A percentile compares a stretch with the other conserved stretches of the same genome.
These are phyloP conservation scores for Coregonus suidteri DNA, from an alignment of 2,797 vertebrate species.

Conservation along the genomic window DNA sequence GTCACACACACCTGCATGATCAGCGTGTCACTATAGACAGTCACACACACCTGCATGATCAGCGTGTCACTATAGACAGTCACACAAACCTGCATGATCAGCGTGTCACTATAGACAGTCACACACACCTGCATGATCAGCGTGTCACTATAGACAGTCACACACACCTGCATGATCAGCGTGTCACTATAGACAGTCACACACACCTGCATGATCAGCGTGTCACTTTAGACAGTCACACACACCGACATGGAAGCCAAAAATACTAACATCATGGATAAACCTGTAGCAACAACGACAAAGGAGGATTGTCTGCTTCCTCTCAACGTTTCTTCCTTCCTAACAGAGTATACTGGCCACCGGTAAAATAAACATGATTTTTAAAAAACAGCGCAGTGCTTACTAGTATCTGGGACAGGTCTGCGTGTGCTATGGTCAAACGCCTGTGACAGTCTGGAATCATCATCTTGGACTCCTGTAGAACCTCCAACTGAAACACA, in stretches of 20 bases:
- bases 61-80: background rate
- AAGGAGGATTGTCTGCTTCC: too few relatives aligned
- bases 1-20: background rate
- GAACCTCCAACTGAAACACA: slow-evolving; percentile 81
- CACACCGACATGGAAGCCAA: background rate
- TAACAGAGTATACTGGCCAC: background rate
- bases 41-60: background rate
- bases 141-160: background rate
- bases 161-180: too few relatives aligned
- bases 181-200: background rate
- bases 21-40: background rate
- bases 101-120: background rate
- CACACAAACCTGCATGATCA: background rate
- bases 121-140: too few relatives aligned
- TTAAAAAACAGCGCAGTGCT: slow-evolving; percentile 53
- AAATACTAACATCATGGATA: too few relatives aligned
- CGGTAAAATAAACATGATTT: too few relatives aligned
- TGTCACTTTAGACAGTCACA: background rate
- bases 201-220: background rate
- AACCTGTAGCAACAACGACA: too few relatives aligned
- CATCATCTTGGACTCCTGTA: slow-evolving; percentile 96
- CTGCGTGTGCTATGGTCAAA: slow-evolving; percentile 81
- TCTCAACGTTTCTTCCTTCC: too few relatives aligned
- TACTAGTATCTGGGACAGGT: slow-evolving; percentile 88
- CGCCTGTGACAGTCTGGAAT: slow-evolving; percentile 92